phyloP scores from a whole-genome alignment of 2,113 vertebrate genomes.

The Candoia aspera region DNA sequence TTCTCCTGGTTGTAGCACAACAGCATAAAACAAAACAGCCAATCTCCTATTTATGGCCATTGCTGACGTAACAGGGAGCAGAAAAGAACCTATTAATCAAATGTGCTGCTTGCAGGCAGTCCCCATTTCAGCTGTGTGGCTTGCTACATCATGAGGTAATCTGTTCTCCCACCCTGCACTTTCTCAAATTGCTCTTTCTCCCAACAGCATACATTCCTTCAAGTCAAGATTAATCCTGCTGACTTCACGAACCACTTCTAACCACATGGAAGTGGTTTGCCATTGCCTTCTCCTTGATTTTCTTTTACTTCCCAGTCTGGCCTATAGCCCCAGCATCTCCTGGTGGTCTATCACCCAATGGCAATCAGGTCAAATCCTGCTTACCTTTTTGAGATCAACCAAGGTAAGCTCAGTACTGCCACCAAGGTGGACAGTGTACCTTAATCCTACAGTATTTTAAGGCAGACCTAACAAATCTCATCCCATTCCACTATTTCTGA shows the following conservation, averaged over 20 bases:
- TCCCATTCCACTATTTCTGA: background rate
- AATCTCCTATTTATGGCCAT: background rate
- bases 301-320: too few species aligned
- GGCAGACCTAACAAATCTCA: background rate
- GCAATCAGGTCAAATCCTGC: background rate
- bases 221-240: background rate
- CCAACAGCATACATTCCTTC: background rate
- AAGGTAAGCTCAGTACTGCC: background rate
- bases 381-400: background rate
- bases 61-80: background rate
- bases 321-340: background rate
- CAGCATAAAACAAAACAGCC: background rate
- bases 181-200: background rate
- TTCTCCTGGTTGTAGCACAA: background rate
- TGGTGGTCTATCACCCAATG: background rate
- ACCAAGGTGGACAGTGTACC: background rate
- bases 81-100: background rate
- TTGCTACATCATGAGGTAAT: background rate
- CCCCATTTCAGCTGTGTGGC: background rate
- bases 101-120: background rate
- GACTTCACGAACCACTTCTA: background rate
- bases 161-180: background rate
- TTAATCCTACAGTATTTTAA: background rate
- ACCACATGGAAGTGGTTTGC: background rate
- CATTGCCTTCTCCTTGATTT: too few species aligned